These are phyloP conservation scores for Zoanthus solanderi DNA, from an alignment of 92 coral and sea anemone genomes.

Conservation along the genomic window DNA sequence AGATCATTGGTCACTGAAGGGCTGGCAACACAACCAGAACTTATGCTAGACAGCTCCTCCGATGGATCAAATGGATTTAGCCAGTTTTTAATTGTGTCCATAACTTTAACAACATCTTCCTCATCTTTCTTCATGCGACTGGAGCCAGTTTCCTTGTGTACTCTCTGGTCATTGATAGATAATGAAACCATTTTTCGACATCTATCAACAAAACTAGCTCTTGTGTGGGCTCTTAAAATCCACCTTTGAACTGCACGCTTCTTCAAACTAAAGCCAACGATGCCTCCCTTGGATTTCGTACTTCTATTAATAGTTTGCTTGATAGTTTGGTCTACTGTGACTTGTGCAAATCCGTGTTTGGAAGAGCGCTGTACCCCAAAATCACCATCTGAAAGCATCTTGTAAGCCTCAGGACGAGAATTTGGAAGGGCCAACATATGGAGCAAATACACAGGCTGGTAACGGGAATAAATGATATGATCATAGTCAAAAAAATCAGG, in stretches of 20 bases:
- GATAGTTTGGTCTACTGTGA: constrained; percentile 72
- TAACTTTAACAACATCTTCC: constrained; percentile 68
- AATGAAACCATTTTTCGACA: constrained; percentile 55
- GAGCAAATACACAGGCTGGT: constrained; percentile 65
- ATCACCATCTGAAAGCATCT: constrained; percentile 60
- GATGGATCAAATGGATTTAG: constrained; percentile 64
- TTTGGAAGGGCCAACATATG: constrained; percentile 65
- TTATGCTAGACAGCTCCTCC: constrained; percentile 60
- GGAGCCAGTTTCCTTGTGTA: constrained; percentile 65
- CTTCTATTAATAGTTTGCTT: constrained; percentile 71
- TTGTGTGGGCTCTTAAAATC: constrained; percentile 73
- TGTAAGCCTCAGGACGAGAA: constrained; percentile 69
- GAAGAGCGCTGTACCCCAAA: constrained; percentile 75
- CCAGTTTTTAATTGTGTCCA: constrained; percentile 65
- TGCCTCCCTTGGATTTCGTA: constrained; percentile 76
- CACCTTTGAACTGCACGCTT: constrained; percentile 75
- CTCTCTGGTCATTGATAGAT: not conserved
- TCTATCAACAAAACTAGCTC: constrained; percentile 69
- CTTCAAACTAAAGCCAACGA: constrained; percentile 68
- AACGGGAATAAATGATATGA: constrained; percentile 56
- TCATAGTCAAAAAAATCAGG: constrained; percentile 60
- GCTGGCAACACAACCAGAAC: constrained; percentile 66
- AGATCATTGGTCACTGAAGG: constrained; percentile 47
- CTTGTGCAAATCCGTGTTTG: constrained; percentile 59
- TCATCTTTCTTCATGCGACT: constrained; percentile 68